Base-by-base conservation (phyloP, 37 sponge, comb jelly and placozoan species). In the Ianthella basta region DNA sequence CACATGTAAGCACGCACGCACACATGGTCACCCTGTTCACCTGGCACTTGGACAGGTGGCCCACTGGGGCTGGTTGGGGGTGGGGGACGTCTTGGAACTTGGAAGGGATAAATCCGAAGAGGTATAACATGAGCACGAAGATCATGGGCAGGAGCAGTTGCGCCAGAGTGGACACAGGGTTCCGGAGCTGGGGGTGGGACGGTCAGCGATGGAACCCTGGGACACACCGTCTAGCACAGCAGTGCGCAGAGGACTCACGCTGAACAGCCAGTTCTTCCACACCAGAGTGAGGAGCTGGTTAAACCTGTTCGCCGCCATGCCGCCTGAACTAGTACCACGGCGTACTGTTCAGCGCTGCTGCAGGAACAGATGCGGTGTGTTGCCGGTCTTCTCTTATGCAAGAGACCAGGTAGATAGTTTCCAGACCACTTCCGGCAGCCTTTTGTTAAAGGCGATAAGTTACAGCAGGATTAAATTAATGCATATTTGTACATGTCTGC, bases 231-330 rank as follows among this genome's bases (percentile, higher is more conserved):
- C 20, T 65, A 21, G 66, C 15, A 33, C 72, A 32, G 20, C 15
- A 57, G 27, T 6, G 1, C 13, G 15, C 81, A 81, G 34, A 36
- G 0, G 4, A 72, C 90, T 88, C 61, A 94, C 94, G n/a, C 82
- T 94, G 59, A 94, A 94, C 14, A 94, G 86, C 94, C 94, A 94
- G 87, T 94, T 94, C 81, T 94, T 94, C 88, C 91, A 94, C 34
- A 94, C 41, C 40, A 94, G 78, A 1, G 90, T 82, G 15, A 82
- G 55, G 0, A 90, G 66, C 56, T 94, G 94, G 29, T 82, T 82
- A 6, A 78, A 87, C 15, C 86, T 88, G 38, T 34, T 59, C 19
- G 91, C 94, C 4, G 88, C 94, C 94, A 94, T 94, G 12, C 15
- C 34, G 35, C 13, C 38, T 30, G 4, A 20, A 29, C 73, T 30